These are phyloP conservation scores for Gastrophryne carolinensis DNA, from an alignment of 2,797 vertebrate species.

Conservation along the genomic window DNA sequence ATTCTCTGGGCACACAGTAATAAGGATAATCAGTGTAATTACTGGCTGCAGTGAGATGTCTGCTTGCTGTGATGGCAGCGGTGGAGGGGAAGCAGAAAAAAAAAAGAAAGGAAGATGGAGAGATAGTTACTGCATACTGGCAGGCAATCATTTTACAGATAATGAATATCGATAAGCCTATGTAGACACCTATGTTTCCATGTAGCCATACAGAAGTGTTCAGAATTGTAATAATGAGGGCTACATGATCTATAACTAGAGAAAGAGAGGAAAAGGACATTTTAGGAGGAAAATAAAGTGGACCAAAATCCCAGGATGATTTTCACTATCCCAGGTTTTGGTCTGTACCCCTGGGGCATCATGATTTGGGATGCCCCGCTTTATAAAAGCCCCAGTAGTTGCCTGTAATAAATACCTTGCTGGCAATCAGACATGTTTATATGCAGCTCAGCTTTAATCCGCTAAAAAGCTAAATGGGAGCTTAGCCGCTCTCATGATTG, in stretches of 20 bases:
- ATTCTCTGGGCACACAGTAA: conserved; percentile 21
- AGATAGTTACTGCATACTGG: conserved; percentile 13
- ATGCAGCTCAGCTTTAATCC: too few species aligned
- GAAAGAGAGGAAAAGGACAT: background rate
- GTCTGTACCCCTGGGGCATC: too few species aligned
- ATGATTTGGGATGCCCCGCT: too few species aligned
- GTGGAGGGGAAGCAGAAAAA: background rate
- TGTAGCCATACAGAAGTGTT: background rate
- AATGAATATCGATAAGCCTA: conserved; percentile 1
- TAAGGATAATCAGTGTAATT: conserved; percentile 42
- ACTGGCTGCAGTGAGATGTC: conserved; percentile 16
- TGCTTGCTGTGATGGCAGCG: conserved; percentile 11
- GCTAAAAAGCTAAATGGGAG: too few species aligned
- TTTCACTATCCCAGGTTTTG: too few species aligned
- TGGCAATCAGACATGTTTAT: too few species aligned
- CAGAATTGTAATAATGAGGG: background rate
- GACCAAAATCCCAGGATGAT: too few species aligned
- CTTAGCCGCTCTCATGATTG: too few species aligned
- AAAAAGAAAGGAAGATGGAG: background rate
- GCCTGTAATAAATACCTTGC: too few species aligned
- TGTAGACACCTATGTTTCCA: conserved; percentile 16
- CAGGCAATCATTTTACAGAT: conserved; percentile 8
- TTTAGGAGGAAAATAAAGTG: background rate
- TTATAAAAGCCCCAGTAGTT: too few species aligned
- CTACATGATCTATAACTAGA: background rate